These are phyloP conservation scores for Plebejus melissa DNA, from an alignment of 2,888 invertebrate genomes.

Conservation along the genomic window DNA sequence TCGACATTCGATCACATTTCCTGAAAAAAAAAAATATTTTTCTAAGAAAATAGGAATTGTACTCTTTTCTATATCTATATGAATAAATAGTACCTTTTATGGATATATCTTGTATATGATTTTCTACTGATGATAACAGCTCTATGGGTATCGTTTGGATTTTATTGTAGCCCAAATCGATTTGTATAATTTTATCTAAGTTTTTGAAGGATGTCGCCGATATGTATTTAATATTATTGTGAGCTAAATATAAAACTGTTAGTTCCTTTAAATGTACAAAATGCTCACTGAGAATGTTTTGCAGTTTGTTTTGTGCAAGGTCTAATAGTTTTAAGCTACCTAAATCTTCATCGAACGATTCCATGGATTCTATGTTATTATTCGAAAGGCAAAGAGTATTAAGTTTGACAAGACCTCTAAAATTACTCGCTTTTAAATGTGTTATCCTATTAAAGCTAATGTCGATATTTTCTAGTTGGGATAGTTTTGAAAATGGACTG, in stretches of 20 bases:
- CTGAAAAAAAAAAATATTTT: constrained; percentile 70
- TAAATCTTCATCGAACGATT: constrained; percentile 88
- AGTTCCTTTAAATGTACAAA: constrained; percentile 88
- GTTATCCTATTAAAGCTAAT: constrained; percentile 90
- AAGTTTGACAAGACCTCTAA: constrained; percentile 87
- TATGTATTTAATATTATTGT: constrained; percentile 89
- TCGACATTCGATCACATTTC: constrained; percentile 92
- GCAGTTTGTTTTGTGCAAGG: constrained; percentile 90
- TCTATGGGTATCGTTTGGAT: constrained; percentile 88
- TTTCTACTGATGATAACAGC: constrained; percentile 88
- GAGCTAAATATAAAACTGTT: constrained; percentile 87
- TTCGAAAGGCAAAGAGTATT: constrained; percentile 89
- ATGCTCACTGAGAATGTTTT: constrained; percentile 86
- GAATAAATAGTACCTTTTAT: constrained; percentile 83
- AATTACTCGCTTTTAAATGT: constrained; percentile 88
- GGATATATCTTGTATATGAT: constrained; percentile 87
- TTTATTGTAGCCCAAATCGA: constrained; percentile 90
- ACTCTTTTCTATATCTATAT: constrained; percentile 20
- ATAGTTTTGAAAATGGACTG: constrained; percentile 88
- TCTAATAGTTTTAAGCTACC: constrained; percentile 88
- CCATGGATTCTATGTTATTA: constrained; percentile 89
- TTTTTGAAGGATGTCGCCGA: constrained; percentile 89
- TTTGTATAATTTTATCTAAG: constrained; percentile 85
- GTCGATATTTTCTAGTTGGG: constrained; percentile 87
- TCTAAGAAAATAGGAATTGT: not conserved